These are phyloP conservation scores for Hyperoplus immaculatus DNA, from an alignment of 2,797 vertebrate genomes.

Conservation along the genomic window DNA sequence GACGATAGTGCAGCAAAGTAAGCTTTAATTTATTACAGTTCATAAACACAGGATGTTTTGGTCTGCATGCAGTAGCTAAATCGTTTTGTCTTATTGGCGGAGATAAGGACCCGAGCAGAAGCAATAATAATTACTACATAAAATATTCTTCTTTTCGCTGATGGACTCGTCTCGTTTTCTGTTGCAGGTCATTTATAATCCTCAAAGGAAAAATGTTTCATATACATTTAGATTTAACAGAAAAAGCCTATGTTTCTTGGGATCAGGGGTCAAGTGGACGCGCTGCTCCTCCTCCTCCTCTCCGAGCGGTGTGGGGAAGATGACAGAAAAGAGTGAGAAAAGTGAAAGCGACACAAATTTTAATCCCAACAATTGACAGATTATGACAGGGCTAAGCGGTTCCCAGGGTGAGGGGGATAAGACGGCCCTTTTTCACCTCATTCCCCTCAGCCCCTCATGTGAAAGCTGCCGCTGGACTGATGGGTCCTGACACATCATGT, in stretches of 20 bases:
- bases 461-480: constrained; percentile 65
- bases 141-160: no score
- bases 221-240: neutral
- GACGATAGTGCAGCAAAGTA: no score
- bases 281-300: constrained; percentile 25
- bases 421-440: constrained; percentile 77
- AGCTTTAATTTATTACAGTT: no score
- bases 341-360: constrained; percentile 63
- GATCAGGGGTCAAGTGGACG: constrained; percentile 42
- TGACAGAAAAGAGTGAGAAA: constrained; percentile 59
- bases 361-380: constrained; percentile 74
- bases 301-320: constrained; percentile 20
- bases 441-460: constrained; percentile 75
- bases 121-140: no score
- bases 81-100: no score
- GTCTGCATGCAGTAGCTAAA: no score
- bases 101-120: no score
- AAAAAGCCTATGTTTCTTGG: constrained; percentile 4
- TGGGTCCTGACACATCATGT: constrained; percentile 81
- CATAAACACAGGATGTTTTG: no score
- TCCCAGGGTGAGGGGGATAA: constrained; percentile 84
- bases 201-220: no score
- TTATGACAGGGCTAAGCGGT: constrained; percentile 77
- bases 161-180: no score
- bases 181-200: no score